phyloP scores from a whole-genome alignment of 1,140 invertebrate species.

The Xylocopa sonorina region DNA sequence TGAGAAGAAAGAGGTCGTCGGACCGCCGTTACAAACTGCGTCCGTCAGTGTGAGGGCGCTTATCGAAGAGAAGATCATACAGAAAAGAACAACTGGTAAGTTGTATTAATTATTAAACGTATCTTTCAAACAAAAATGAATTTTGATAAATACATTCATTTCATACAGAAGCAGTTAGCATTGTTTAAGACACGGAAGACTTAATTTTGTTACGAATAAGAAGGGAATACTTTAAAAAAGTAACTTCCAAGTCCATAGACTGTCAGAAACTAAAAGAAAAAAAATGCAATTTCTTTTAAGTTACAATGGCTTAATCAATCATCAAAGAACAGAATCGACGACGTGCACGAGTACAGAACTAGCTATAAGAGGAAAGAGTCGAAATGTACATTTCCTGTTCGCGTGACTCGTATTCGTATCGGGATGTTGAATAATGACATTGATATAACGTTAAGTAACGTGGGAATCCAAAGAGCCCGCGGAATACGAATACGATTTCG shows the following conservation, averaged over 20 bases:
- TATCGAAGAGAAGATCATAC: conserved; percentile 96
- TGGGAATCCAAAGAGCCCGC: not conserved
- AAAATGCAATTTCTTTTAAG: no score
- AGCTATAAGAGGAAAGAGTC: not conserved
- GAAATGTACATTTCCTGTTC: not conserved
- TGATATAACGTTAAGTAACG: conserved; percentile 10
- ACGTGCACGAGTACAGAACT: not conserved
- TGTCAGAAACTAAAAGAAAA: no score
- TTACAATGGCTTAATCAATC: no score
- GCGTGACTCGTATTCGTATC: not conserved
- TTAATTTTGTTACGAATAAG: no score
- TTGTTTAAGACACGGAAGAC: no score
- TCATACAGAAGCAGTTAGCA: no score
- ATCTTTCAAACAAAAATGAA: not conserved
- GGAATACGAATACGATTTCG: conserved; percentile 6
- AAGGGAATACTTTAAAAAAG: no score
- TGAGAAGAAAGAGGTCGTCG: conserved; percentile 91
- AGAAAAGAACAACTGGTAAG: conserved; percentile 86
- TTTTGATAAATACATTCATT: no score
- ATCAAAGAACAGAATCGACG: no score
- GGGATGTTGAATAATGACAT: not conserved
- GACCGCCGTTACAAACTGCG: conserved; percentile 92
- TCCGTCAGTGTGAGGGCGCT: conserved; percentile 93
- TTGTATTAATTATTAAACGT: not conserved
- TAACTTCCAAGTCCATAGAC: no score